Conservation (phyloP, 2,888 invertebrate species). For the Tetranychus piercei region DNA sequence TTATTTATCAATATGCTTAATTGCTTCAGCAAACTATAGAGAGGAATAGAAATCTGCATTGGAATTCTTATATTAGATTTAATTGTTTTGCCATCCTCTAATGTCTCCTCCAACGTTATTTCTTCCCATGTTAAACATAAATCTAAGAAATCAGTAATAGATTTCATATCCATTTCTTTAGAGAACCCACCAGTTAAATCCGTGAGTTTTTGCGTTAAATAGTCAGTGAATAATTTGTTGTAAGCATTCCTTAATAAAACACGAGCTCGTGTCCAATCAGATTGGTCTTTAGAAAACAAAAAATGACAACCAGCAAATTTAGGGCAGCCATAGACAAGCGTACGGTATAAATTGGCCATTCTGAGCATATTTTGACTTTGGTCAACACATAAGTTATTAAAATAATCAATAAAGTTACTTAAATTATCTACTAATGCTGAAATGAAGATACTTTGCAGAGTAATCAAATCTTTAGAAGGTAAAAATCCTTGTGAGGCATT, state of each 20-base stretch:
- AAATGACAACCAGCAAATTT: background rate
- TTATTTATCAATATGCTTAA: background rate
- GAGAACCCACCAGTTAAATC: background rate
- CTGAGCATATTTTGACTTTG: background rate
- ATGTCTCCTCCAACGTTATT: background rate
- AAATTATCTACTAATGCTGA: background rate
- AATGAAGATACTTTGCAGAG: background rate
- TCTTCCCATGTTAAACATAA: background rate
- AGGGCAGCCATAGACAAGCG: background rate
- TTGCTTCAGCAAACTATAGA: background rate
- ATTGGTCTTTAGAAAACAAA: background rate
- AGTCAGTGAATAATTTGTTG: background rate
- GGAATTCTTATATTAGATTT: background rate
- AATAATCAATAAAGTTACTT: background rate
- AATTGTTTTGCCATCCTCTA: no score
- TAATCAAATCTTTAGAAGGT: background rate
- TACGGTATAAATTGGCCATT: background rate
- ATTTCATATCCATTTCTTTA: background rate
- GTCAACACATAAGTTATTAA: background rate
- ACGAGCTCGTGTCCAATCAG: background rate
- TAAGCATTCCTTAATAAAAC: background rate
- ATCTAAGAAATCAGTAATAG: background rate
- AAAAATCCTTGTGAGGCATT: background rate
- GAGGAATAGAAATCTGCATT: background rate
- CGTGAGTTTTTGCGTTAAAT: background rate